Base-by-base conservation (phyloP, 2,888 invertebrate genomes). In the Koerneria pararmatus region DNA sequence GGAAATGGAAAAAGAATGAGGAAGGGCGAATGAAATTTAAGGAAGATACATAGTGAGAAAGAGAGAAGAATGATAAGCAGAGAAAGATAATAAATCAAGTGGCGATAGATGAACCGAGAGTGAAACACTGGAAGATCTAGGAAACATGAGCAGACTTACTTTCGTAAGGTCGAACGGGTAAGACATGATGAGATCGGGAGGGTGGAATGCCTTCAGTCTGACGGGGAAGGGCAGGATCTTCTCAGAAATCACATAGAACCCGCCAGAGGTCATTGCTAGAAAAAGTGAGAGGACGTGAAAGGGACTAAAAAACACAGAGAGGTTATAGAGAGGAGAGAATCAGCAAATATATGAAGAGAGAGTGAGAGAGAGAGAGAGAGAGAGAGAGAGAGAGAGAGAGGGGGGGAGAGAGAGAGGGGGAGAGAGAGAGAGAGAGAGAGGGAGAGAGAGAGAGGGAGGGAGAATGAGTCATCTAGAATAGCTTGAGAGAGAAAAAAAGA, bases 291-390 rank as follows among this genome's bases (percentile, higher is more conserved):
- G 4, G n/a, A 31, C 54, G 51, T 22, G 34, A 22, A 22, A 51
- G 49, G 3, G 22, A 19, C 6, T 32, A 22, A 54, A 31, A 24
- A 34, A 24, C 22, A n/a, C 11, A 34, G 34, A 34, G 3, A 27
- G 34, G 57, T 29, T 29, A 57, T 57, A 37, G 57, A 15, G 27
- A 57, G 37, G 37, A 57, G 35, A 37, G 57, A 37, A 56, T 32
- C n/a, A 31, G 56, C n/a, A 4, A 37, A 27, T 6, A 57, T 34
- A 57, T 5, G 34, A 34, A 57, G 37, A 57, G 57, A 37, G 34
- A 57, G 57, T 34, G 37, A 32, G 54, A n/a, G 19, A 15, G 4
- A 24, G 19, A 27, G 1, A 22, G 56, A 22, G 19, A 22, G 31
- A 22, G 19, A 37, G 35, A n/a, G 58, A 46, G 41, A 46, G 58